Percentiles rank a stretch among this genome's conserved stretches.
phyloP scores from a whole-genome alignment of 2,113 vertebrate genomes.

The Pantherophis guttatus region DNA sequence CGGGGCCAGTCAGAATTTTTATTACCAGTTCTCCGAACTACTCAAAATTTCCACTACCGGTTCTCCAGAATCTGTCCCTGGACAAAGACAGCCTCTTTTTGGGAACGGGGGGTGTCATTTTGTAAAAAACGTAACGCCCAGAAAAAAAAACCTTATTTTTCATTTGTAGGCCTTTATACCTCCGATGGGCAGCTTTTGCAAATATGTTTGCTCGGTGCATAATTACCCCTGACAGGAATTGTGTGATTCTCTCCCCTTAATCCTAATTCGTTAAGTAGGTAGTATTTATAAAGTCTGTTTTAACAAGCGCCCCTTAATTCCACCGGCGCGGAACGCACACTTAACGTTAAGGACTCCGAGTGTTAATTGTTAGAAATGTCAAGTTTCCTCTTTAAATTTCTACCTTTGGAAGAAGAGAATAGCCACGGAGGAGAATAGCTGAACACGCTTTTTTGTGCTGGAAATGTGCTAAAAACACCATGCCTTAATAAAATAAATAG shows the following conservation, averaged over 20 bases:
- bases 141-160: background rate
- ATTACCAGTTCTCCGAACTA: too few species aligned
- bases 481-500: background rate
- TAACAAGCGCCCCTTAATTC: background rate
- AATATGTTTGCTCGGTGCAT: slow-evolving; percentile 48
- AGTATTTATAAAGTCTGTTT: background rate
- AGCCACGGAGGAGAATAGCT: too few species aligned
- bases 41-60: too few species aligned
- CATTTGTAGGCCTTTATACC: slow-evolving; percentile 5
- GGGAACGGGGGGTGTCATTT: background rate
- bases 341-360: background rate
- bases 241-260: slow-evolving; percentile 57
- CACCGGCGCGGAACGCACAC: background rate
- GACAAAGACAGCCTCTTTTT: background rate
- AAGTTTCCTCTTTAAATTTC: background rate
- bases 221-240: slow-evolving; percentile 60
- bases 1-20: too few species aligned
- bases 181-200: slow-evolving; percentile 49
- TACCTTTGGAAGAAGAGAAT: background rate
- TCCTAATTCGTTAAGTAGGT: slow-evolving; percentile 46
- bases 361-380: background rate
- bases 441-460: background rate
- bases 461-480: background rate
- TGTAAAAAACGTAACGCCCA: background rate
- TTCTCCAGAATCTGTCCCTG: background rate